Evolutionary conservation across 2,113 vertebrate genomes (phyloP).

Genomic region (Terrapene triunguis): DNA sequence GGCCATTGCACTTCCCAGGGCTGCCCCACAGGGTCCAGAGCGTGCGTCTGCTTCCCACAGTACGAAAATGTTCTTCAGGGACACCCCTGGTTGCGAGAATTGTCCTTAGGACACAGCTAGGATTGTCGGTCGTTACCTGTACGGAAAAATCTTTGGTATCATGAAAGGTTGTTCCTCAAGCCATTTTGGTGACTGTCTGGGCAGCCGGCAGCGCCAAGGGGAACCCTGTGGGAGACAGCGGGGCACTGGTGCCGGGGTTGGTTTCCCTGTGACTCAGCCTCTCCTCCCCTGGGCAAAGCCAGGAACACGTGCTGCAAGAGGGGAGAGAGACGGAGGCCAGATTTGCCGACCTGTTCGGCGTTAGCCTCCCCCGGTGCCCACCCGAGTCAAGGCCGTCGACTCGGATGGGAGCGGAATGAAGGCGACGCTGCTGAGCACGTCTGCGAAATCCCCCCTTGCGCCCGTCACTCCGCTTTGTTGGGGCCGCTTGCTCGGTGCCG

Average conservation of each 20-base stretch:
- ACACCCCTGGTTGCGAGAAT: constrained; percentile 66
- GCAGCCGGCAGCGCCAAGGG: background rate
- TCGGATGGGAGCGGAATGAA: background rate
- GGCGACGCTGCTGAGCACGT: accelerated
- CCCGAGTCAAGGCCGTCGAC: background rate
- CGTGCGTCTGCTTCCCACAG: constrained; percentile 36
- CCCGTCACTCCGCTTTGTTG: background rate
- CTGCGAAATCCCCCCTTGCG: background rate
- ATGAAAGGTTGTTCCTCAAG: constrained; percentile 56
- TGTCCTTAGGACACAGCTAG: constrained; percentile 61
- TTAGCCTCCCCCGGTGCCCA: too few species aligned
- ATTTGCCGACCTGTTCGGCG: background rate
- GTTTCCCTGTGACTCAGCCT: background rate
- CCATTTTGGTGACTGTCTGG: constrained; percentile 42
- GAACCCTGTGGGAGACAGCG: accelerated
- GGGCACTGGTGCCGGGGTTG: background rate
- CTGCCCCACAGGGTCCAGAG: accelerated
- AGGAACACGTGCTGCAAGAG: background rate
- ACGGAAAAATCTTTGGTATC: constrained; percentile 73
- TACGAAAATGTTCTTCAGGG: constrained; percentile 28
- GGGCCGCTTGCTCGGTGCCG: background rate
- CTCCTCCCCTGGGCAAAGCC: background rate
- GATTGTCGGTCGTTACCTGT: constrained; percentile 79
- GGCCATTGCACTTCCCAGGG: background rate
- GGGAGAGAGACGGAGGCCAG: accelerated